These are phyloP conservation scores for Archocentrus centrarchus DNA, from an alignment of 2,113 vertebrate genomes.

Conservation along the genomic window DNA sequence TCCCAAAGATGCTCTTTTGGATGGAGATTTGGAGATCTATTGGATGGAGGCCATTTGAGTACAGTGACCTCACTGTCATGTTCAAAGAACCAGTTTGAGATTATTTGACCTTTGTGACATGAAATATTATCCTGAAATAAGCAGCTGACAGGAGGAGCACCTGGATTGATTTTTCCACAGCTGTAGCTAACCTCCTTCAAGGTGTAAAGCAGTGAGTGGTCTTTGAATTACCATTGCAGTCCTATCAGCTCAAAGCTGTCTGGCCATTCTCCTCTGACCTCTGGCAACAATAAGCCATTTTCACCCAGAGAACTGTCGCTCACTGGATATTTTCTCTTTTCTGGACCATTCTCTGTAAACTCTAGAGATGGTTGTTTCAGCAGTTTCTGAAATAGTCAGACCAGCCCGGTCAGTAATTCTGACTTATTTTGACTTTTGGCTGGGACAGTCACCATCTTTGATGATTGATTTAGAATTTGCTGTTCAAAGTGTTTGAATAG, in stretches of 20 bases:
- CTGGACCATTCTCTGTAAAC: neutral
- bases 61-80: neutral
- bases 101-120: neutral
- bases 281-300: neutral
- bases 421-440: neutral
- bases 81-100: neutral
- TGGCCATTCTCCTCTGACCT: neutral
- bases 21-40: no score
- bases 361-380: neutral
- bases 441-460: neutral
- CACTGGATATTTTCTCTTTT: neutral
- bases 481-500: no score
- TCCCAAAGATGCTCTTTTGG: neutral
- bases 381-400: neutral
- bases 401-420: neutral
- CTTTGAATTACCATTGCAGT: neutral
- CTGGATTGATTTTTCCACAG: no score
- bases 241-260: neutral
- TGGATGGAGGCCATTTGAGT: neutral
- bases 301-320: neutral
- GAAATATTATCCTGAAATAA: neutral
- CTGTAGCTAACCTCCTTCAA: no score
- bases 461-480: neutral
- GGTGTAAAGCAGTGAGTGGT: neutral
- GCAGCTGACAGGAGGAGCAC: no score